These are phyloP conservation scores for Bradypodion ventrale DNA, from an alignment of 2,797 vertebrate genomes.

Conservation along the genomic window DNA sequence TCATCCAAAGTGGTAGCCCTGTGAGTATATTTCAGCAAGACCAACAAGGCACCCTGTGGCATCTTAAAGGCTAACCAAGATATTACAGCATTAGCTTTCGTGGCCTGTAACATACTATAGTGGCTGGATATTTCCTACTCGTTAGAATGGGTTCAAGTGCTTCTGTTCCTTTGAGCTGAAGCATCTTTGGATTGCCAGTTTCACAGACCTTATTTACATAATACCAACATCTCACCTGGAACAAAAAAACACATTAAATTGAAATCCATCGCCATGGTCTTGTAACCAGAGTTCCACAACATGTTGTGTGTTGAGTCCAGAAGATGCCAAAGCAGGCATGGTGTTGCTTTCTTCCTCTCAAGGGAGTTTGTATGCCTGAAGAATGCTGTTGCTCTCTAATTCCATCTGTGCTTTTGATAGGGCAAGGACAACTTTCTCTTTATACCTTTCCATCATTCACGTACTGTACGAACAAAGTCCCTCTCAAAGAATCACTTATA, in stretches of 20 bases:
- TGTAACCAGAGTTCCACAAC: not conserved
- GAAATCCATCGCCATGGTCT: not conserved
- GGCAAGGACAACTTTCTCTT: not conserved
- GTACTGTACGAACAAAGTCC: not conserved
- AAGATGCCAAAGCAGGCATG: not conserved
- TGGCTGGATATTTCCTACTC: not conserved
- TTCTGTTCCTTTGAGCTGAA: not conserved
- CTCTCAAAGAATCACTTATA: not conserved
- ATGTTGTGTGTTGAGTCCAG: not conserved
- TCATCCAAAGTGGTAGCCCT: not conserved
- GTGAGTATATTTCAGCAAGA: not conserved
- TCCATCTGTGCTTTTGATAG: not conserved
- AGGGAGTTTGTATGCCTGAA: not conserved
- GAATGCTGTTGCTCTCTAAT: not conserved
- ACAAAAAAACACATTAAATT: not conserved
- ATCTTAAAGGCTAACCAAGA: not conserved
- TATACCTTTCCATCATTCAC: not conserved
- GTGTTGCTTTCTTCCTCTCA: not conserved
- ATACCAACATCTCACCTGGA: not conserved
- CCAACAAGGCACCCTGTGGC: not conserved
- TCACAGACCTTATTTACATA: not conserved
- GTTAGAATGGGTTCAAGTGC: not conserved
- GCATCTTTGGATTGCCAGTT: not conserved
- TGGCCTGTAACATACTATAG: not conserved
- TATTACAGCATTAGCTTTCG: not conserved